Percentiles rank a stretch among this genome's conserved stretches.
Conservation (phyloP, 2,888 invertebrate species). For the Nemotelus pantherinus region DNA sequence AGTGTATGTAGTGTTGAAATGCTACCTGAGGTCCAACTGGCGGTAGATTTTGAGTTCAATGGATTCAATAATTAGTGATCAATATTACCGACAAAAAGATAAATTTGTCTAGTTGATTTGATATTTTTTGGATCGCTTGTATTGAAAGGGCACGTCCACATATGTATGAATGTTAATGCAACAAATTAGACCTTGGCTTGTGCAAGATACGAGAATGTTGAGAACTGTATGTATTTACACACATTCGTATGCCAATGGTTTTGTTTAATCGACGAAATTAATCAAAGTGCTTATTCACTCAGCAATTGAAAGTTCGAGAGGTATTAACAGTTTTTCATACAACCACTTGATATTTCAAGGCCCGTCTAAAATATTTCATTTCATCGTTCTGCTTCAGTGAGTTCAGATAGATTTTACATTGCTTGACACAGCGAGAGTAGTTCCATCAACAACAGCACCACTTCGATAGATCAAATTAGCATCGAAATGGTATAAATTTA, state of each 20-base stretch:
- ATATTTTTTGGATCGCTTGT: slow-evolving; percentile 6
- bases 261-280: slow-evolving; percentile 1
- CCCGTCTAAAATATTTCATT: no score
- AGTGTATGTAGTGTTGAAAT: not conserved
- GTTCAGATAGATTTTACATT: not conserved
- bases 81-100: no score
- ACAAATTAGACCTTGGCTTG: no score
- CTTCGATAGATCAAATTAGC: slow-evolving; percentile 14
- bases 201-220: no score
- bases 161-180: no score
- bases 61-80: no score
- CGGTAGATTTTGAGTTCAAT: no score
- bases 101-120: not conserved
- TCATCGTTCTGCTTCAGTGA: no score
- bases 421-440: not conserved
- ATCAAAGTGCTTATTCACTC: not conserved
- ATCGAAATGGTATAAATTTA: slow-evolving; percentile 27
- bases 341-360: slow-evolving; percentile 19
- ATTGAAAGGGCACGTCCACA: no score
- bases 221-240: no score
- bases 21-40: no score
- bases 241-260: not conserved
- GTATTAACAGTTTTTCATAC: slow-evolving; percentile 7
- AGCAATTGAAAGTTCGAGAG: not conserved
- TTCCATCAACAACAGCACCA: slow-evolving; percentile 1